Percentiles rank a stretch among this genome's conserved stretches.
phyloP scores from a whole-genome alignment of 2,888 invertebrate species.

The Orchestes rusci region DNA sequence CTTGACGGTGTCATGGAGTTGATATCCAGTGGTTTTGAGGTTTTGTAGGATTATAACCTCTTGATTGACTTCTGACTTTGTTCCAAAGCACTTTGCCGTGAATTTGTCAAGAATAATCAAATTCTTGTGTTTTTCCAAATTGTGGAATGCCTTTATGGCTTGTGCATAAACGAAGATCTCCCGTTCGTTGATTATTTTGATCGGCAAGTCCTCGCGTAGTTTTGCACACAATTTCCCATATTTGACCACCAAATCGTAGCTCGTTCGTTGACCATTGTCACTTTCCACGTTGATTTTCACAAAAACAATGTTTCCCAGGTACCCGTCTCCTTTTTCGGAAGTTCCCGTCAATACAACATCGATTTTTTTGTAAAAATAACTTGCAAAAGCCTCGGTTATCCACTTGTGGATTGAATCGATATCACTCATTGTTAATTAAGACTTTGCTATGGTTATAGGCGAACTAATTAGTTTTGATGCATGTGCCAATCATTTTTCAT shows the following conservation, averaged over 20 bases:
- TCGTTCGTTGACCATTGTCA: constrained; percentile 28
- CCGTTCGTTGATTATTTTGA: constrained; percentile 26
- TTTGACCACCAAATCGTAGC: constrained; percentile 27
- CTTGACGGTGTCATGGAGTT: not conserved
- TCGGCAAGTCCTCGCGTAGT: no score
- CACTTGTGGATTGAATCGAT: no score
- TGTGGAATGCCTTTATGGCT: constrained; percentile 22
- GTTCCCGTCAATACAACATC: constrained; percentile 25
- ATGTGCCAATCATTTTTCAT: no score
- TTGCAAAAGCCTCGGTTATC: constrained; percentile 1
- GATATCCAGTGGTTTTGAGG: constrained; percentile 2
- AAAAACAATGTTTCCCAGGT: constrained; percentile 32
- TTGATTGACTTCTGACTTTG: not conserved
- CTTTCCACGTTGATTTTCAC: constrained; percentile 22
- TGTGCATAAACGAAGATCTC: no score
- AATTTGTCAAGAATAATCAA: constrained; percentile 16
- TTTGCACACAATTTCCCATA: no score
- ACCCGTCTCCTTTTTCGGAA: constrained; percentile 31
- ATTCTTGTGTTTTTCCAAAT: constrained; percentile 17
- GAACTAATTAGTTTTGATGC: no score
- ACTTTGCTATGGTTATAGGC: no score
- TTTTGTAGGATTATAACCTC: constrained; percentile 8
- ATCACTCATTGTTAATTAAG: no score
- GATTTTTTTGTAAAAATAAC: not conserved
- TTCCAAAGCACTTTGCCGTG: constrained; percentile 21